phyloP scores from a whole-genome alignment of 2,113 vertebrate species.

The Spheniscus mendiculus region DNA sequence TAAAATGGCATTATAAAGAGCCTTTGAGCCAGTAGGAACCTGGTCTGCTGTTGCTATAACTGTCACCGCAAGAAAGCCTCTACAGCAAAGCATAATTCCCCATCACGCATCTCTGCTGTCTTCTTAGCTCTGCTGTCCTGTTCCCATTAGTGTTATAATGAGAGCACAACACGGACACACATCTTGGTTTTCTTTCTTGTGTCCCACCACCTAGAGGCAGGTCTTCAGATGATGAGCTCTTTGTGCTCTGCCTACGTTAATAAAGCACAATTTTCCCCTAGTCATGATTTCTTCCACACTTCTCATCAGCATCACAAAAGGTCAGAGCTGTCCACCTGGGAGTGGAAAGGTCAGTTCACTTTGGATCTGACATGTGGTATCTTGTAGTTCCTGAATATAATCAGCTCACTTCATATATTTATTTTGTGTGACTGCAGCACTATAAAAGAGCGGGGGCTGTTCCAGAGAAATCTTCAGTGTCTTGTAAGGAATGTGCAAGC shows the following conservation, averaged over 20 bases:
- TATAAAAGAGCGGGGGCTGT: background rate
- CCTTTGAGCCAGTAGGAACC: background rate
- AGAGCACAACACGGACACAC: background rate
- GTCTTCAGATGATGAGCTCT: conserved; percentile 4
- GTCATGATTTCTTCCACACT: conserved; percentile 39
- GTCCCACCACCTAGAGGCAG: conserved; percentile 5
- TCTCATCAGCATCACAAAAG: conserved; percentile 46
- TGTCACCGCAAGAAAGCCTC: background rate
- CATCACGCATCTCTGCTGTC: background rate
- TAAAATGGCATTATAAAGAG: background rate
- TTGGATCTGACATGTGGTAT: conserved; percentile 5
- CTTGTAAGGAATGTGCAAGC: background rate
- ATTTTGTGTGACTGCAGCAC: conserved; percentile 21
- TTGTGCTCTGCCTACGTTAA: conserved; percentile 6
- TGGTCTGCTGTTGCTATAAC: background rate
- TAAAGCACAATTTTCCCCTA: background rate
- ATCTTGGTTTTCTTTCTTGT: background rate
- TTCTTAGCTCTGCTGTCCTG: background rate
- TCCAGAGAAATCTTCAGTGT: conserved; percentile 8
- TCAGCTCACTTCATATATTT: conserved; percentile 37
- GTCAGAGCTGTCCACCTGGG: conserved; percentile 48
- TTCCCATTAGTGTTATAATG: conserved; percentile 34
- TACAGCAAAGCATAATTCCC: background rate
- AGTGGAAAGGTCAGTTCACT: conserved; percentile 60
- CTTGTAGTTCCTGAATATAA: conserved; percentile 47